These are phyloP conservation scores for Anthoscopus minutus DNA, from an alignment of 2,113 vertebrate species.

Conservation along the genomic window DNA sequence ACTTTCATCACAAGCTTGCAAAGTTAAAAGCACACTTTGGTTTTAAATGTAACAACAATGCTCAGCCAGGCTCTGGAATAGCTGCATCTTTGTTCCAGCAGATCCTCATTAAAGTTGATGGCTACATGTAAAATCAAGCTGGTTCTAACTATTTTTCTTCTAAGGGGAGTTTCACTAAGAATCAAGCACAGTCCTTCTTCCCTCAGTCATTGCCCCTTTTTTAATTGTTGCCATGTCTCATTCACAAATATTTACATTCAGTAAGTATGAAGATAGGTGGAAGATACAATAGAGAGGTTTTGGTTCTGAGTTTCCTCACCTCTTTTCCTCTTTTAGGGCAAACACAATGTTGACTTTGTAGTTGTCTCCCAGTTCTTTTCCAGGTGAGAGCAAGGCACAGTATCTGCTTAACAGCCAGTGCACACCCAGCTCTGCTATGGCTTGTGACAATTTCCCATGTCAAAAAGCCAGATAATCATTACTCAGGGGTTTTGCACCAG, in stretches of 20 bases:
- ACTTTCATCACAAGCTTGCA: neutral
- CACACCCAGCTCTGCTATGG: neutral
- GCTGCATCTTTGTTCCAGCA: neutral
- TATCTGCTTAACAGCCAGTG: neutral
- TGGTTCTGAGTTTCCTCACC: neutral
- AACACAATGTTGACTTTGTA: neutral
- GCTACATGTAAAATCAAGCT: neutral
- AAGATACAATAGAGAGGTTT: neutral
- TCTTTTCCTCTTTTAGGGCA: neutral
- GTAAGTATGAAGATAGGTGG: neutral
- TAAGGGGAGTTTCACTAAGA: neutral
- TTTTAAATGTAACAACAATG: neutral
- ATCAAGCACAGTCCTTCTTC: neutral
- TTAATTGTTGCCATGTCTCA: neutral
- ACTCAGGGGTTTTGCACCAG: neutral
- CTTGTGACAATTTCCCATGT: neutral
- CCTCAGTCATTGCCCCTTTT: neutral
- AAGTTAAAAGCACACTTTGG: neutral
- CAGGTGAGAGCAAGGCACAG: neutral
- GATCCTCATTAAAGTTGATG: neutral
- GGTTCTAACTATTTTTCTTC: neutral
- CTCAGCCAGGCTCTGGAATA: neutral
- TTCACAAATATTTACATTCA: neutral
- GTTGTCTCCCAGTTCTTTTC: neutral
- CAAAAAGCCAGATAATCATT: neutral